A percentile compares a stretch with the other conserved stretches of the same genome.
Evolutionary conservation across 2,888 invertebrate species (phyloP).

Genomic region (Geophilus truncorum): DNA sequence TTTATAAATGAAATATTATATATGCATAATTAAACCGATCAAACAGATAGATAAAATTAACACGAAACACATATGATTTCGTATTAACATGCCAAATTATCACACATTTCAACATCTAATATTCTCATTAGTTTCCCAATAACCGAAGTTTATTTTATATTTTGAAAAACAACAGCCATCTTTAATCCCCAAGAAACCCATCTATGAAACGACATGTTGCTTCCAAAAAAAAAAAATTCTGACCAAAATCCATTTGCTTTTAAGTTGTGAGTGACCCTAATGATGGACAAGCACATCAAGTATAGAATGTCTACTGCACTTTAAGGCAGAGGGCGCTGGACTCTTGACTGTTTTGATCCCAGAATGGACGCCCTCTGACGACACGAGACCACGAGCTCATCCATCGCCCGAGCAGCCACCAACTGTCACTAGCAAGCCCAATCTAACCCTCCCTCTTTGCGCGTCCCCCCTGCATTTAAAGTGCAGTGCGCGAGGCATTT

Average conservation of each 20-base stretch:
- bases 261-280: not conserved
- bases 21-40: too few species aligned
- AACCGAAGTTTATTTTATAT: too few species aligned
- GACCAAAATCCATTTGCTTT: not conserved
- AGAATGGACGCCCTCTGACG: slow-evolving; percentile 25
- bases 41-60: too few species aligned
- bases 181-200: not conserved
- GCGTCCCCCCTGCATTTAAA: not conserved
- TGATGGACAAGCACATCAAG: not conserved
- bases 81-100: too few species aligned
- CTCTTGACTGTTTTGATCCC: slow-evolving; percentile 21
- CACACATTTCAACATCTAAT: too few species aligned
- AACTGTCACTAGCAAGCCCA: slow-evolving; percentile 12
- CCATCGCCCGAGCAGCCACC: slow-evolving; percentile 22
- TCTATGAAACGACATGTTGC: not conserved
- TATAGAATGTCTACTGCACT: not conserved
- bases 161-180: not conserved
- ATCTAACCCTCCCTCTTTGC: not conserved
- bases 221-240: not conserved
- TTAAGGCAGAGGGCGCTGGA: slow-evolving; percentile 24
- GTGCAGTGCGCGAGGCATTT: slow-evolving; percentile 17
- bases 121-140: too few species aligned
- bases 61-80: too few species aligned
- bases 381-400: slow-evolving; percentile 9
- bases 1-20: too few species aligned